phyloP scores from a whole-genome alignment of 2,113 vertebrate genomes.

The Perca schrenkii region DNA sequence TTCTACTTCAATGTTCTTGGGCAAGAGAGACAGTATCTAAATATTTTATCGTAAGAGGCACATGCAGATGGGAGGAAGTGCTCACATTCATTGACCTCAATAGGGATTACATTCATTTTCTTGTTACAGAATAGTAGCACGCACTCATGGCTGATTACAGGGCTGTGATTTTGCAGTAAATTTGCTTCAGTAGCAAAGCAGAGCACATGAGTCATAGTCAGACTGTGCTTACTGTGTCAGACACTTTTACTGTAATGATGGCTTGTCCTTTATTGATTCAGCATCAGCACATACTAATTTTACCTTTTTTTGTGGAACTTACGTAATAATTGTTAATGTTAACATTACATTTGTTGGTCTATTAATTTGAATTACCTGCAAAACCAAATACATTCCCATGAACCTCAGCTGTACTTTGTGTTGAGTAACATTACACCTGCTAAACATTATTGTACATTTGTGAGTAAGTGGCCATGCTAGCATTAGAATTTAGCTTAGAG shows the following conservation, averaged over 20 bases:
- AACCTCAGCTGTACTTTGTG: neutral
- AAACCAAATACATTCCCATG: neutral
- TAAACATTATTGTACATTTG: neutral
- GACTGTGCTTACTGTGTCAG: neutral
- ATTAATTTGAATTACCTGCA: neutral
- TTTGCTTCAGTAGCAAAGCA: neutral
- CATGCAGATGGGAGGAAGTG: slow-evolving; percentile 25
- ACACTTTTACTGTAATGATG: neutral
- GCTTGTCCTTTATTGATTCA: neutral
- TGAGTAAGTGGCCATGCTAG: neutral
- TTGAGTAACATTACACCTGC: neutral
- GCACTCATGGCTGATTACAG: neutral
- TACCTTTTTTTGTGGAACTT: neutral
- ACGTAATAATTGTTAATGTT: neutral
- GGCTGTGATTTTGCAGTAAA: slow-evolving; percentile 18
- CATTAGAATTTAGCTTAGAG: neutral
- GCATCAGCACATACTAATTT: neutral
- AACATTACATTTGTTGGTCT: neutral
- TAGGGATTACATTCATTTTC: slow-evolving; percentile 12
- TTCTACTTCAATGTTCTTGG: slow-evolving; percentile 11
- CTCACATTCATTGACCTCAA: slow-evolving; percentile 17
- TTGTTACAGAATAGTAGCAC: slow-evolving; percentile 20
- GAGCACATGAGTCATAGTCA: neutral
- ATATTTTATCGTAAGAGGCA: slow-evolving; percentile 59
- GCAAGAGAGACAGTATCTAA: slow-evolving; percentile 32